These are phyloP conservation scores for Trachops cirrhosus DNA, from an alignment of 2,797 vertebrate species.

Conservation along the genomic window DNA sequence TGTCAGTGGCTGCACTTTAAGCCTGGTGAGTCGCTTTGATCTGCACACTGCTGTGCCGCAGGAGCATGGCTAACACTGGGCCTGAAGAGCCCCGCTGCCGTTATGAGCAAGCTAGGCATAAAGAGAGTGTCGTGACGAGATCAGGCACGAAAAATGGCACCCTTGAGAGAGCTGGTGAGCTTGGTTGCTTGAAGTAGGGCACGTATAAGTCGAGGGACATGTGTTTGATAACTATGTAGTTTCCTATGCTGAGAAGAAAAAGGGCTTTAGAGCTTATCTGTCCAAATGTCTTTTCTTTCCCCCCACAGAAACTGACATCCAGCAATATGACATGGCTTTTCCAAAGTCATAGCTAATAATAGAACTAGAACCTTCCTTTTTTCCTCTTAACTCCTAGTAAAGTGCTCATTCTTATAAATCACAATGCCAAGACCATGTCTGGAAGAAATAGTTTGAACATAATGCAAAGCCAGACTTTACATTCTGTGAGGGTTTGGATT, in stretches of 20 bases:
- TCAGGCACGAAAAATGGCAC: neutral
- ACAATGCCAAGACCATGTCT: neutral
- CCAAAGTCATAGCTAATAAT: neutral
- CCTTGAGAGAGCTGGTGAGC: neutral
- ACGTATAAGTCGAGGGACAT: neutral
- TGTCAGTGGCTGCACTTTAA: neutral
- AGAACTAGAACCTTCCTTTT: neutral
- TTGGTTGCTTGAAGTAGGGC: neutral
- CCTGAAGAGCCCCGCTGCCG: neutral
- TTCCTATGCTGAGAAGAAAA: neutral
- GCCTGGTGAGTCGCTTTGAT: conserved; percentile 22
- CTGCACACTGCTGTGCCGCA: neutral
- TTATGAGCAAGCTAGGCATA: neutral
- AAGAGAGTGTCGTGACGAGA: neutral
- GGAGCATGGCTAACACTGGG: neutral
- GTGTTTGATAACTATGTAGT: neutral
- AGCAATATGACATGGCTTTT: neutral
- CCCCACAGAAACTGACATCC: neutral
- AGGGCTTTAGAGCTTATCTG: neutral
- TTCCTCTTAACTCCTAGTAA: neutral
- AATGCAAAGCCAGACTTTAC: neutral
- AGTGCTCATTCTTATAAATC: neutral
- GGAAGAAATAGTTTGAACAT: neutral
- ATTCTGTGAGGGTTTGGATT: neutral
- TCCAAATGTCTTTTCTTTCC: neutral